Percentiles rank a stretch among this genome's conserved stretches.
Evolutionary conservation across 1,140 invertebrate genomes (phyloP).

Genomic region (Leucophenga varia): DNA sequence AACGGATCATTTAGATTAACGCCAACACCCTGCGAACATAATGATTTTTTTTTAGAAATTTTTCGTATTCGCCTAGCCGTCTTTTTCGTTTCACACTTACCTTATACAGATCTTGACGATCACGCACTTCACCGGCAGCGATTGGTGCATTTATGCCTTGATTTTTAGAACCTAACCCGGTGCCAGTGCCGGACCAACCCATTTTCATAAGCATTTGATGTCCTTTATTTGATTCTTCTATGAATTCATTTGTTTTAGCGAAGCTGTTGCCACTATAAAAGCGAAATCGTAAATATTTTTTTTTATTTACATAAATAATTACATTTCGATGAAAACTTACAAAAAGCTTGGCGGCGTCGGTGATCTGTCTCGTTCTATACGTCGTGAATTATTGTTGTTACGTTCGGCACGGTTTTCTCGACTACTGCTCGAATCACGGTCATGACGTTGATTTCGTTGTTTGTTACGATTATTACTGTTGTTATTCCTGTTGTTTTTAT

Average conservation of each 20-base stretch:
- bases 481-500: constrained; percentile 23
- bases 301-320: not conserved
- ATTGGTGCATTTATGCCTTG: constrained; percentile 95
- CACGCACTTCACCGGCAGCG: constrained; percentile 87
- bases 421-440: constrained; percentile 28
- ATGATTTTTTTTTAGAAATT: not conserved
- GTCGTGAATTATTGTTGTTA: constrained; percentile 35
- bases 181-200: constrained; percentile 84
- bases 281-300: not conserved
- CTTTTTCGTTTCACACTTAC: constrained; percentile 47
- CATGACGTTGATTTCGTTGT: constrained; percentile 37
- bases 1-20: constrained; percentile 91
- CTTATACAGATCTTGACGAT: constrained; percentile 88
- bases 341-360: constrained; percentile 79
- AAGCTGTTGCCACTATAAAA: constrained; percentile 50
- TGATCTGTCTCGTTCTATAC: constrained; percentile 62
- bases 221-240: constrained; percentile 90
- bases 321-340: constrained; percentile 64
- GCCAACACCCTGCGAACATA: constrained; percentile 66
- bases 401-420: constrained; percentile 24
- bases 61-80: not conserved
- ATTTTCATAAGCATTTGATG: constrained; percentile 94
- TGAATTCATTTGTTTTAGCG: constrained; percentile 61
- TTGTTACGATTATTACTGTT: constrained; percentile 30
- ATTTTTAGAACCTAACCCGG: constrained; percentile 86